Percentiles rank a stretch among this genome's conserved stretches.
Conservation (phyloP, 2,888 invertebrate species). For the Globia sparganii region DNA sequence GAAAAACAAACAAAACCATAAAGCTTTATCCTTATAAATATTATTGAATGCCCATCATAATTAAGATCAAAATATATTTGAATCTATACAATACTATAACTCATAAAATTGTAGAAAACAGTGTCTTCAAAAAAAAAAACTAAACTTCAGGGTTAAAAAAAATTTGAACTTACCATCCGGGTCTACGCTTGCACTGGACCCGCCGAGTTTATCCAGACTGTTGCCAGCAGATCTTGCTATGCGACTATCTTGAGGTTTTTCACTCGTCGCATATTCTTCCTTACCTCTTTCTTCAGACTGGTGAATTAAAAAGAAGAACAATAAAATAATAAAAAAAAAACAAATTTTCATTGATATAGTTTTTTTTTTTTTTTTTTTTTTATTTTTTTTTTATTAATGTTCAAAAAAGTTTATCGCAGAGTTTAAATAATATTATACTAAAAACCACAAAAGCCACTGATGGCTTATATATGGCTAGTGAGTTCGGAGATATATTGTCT, state of each 20-base stretch:
- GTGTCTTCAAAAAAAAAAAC: background rate
- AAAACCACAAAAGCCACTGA: too few species aligned
- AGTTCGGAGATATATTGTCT: too few species aligned
- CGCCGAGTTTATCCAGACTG: constrained; percentile 92
- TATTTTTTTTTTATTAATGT: too few species aligned
- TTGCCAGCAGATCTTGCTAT: constrained; percentile 93
- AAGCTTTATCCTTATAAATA: background rate
- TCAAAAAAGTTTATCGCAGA: too few species aligned
- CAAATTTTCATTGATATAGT: too few species aligned
- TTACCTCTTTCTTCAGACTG: constrained; percentile 94
- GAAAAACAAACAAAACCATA: background rate
- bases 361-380: too few species aligned
- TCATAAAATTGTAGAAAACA: background rate
- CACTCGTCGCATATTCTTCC: constrained; percentile 90
- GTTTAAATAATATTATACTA: too few species aligned
- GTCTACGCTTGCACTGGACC: constrained; percentile 92
- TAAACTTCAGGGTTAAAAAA: background rate
- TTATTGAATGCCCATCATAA: background rate
- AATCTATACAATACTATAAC: background rate
- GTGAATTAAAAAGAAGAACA: background rate
- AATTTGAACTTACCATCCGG: constrained; percentile 82
- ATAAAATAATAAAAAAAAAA: too few species aligned
- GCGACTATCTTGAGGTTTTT: constrained; percentile 87
- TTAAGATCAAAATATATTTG: background rate
- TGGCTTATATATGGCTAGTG: too few species aligned